Base-by-base conservation (phyloP, 2,113 vertebrate genomes). In the Toxotes chatareus region DNA sequence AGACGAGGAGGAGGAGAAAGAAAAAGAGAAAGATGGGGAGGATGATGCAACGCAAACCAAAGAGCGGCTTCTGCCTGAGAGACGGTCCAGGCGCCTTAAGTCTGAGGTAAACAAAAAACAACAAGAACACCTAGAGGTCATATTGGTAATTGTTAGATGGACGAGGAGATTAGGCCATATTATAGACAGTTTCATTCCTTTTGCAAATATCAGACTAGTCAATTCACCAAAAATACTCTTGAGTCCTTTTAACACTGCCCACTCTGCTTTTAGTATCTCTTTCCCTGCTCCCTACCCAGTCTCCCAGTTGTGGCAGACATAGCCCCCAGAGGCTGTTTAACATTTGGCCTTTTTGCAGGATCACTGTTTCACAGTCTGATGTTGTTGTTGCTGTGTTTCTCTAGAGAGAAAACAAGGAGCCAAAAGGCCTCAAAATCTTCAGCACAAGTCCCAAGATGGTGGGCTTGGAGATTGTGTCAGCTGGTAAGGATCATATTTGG, bases 351-450 rank as follows among this genome's bases (percentile, higher is more conserved):
- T 82, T 53, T 44, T 23, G n/a, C 64, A 65, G 63, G 72, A 23
- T 76, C 7, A 0, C 36, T 73, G 61, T 57, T 47, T 79, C 36
- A 84, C 14, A 78, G 31, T 79, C n/a, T 76, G 60, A 42, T 80
- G 31, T 36, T 81, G 31, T 31, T 80, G 11, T 74, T 68, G 1
- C 14, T 83, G 23, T 74, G 44, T 68, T 83, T 67, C 38, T 86
- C 5, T 47, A 96, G 95, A 91, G 94, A 71, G 94, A 95, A 87
- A 98, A 97, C 90, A 96, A 97, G 23, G 98, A 99, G 87, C 94
- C 98, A 7, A 98, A 98, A 95, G 96, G 95, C 79, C 93, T 99
- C 73, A 97, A 97, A 87, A 95, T 99, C 86, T 99, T 99, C 86
- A 95, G 96, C 86, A 94, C 95, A 71, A 96, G 96, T 91, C 96